Evolutionary conservation across 2,888 invertebrate species (phyloP).

Genomic region (Noctua fimbriata): DNA sequence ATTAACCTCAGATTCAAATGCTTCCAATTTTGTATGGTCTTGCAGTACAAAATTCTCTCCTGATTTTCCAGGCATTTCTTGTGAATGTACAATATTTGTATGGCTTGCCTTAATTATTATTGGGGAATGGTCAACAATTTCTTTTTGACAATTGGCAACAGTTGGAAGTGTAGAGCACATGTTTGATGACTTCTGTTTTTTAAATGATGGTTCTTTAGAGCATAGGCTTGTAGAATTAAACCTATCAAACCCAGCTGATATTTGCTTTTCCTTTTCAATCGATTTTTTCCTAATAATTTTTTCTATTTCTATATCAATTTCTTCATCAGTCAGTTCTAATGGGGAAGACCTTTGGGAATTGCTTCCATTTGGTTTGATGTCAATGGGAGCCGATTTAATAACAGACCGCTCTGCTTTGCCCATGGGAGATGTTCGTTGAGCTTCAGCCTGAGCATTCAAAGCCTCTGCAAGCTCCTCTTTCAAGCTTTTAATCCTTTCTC

Average conservation of each 20-base stretch:
- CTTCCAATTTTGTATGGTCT: slow-evolving; percentile 76
- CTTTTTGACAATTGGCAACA: slow-evolving; percentile 72
- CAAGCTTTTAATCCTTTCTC: slow-evolving; percentile 87
- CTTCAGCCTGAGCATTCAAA: slow-evolving; percentile 83
- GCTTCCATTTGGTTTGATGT: slow-evolving; percentile 90
- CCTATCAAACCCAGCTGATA: slow-evolving; percentile 78
- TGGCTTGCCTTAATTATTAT: slow-evolving; percentile 69
- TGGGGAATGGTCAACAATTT: slow-evolving; percentile 70
- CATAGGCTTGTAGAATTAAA: slow-evolving; percentile 68
- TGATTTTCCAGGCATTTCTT: slow-evolving; percentile 72
- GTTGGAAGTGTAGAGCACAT: slow-evolving; percentile 74
- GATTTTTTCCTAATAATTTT: slow-evolving; percentile 91
- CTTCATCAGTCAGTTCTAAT: slow-evolving; percentile 91
- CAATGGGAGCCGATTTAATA: slow-evolving; percentile 92
- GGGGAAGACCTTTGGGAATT: slow-evolving; percentile 90
- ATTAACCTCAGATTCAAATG: slow-evolving; percentile 71
- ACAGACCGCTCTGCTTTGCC: slow-evolving; percentile 84
- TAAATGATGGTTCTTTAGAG: slow-evolving; percentile 73
- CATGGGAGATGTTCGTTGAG: slow-evolving; percentile 84
- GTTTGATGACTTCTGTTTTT: slow-evolving; percentile 71
- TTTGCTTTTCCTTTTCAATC: slow-evolving; percentile 83
- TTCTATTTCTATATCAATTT: slow-evolving; percentile 92
- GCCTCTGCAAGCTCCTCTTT: slow-evolving; percentile 88
- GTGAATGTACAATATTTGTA: slow-evolving; percentile 69
- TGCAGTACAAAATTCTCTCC: slow-evolving; percentile 71